phyloP scores from a whole-genome alignment of 1,140 invertebrate genomes.

The Diploscapter pachys region DNA sequence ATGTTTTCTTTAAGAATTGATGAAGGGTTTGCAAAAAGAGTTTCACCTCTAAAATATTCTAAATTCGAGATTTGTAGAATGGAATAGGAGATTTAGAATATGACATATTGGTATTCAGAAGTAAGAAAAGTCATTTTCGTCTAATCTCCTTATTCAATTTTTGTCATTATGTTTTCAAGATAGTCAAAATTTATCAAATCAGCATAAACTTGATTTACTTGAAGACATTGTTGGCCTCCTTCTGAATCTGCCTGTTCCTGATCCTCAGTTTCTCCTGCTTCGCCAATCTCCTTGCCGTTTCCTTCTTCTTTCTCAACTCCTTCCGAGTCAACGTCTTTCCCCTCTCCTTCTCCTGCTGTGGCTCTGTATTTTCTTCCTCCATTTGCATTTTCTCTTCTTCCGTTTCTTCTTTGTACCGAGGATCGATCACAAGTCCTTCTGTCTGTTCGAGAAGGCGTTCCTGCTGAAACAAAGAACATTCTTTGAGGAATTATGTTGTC shows the following conservation, averaged over 20 bases:
- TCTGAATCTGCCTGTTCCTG: too few relatives aligned
- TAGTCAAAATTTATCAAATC: background rate
- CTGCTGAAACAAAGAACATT: background rate
- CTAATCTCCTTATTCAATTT: too few relatives aligned
- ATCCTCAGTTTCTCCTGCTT: too few relatives aligned
- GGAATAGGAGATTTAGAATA: too few relatives aligned
- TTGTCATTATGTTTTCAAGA: background rate
- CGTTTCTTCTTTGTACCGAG: constrained; percentile 14
- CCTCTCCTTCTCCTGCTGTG: constrained; percentile 26
- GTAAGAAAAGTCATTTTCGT: background rate
- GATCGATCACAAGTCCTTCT: constrained; percentile 30
- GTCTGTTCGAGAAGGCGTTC: constrained; percentile 24
- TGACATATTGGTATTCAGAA: too few relatives aligned
- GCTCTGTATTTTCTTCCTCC: constrained; percentile 13
- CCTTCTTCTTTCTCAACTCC: constrained; percentile 18
- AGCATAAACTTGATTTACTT: constrained; percentile 8
- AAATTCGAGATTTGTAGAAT: too few relatives aligned
- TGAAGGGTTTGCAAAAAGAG: too few relatives aligned
- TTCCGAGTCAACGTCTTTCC: constrained; percentile 17
- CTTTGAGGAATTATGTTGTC: too few relatives aligned
- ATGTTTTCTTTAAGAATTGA: background rate
- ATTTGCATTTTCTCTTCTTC: constrained; percentile 4
- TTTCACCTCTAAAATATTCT: too few relatives aligned
- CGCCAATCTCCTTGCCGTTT: constrained; percentile 17
- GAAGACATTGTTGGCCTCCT: constrained; percentile 31